These are phyloP conservation scores for Drosophila biarmipes DNA, from an alignment of 1,140 invertebrate genomes.

Conservation along the genomic window DNA sequence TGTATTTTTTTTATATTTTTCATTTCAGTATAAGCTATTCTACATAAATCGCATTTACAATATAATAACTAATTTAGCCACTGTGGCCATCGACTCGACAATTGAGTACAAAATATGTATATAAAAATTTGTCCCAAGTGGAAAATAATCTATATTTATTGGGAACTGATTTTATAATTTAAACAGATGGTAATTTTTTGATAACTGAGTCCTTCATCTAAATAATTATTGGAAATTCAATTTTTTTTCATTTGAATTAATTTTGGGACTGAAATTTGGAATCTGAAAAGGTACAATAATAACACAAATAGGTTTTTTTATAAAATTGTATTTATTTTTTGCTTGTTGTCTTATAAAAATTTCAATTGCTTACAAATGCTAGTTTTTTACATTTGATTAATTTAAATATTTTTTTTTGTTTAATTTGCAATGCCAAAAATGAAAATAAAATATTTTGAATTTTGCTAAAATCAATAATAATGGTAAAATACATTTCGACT, in stretches of 20 bases:
- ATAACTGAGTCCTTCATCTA: background rate
- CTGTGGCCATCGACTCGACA: too few species aligned
- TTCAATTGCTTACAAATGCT: slow-evolving; percentile 66
- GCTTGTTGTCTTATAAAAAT: slow-evolving; percentile 64
- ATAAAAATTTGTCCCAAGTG: too few species aligned
- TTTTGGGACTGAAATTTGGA: too few species aligned
- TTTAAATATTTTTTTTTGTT: slow-evolving; percentile 35
- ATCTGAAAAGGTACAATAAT: background rate
- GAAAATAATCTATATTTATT: too few species aligned
- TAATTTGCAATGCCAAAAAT: slow-evolving; percentile 52
- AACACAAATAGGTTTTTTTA: slow-evolving; percentile 46
- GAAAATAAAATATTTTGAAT: slow-evolving; percentile 59
- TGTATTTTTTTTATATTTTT: too few species aligned
- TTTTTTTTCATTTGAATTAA: background rate
- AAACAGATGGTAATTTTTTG: background rate
- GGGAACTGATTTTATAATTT: too few species aligned
- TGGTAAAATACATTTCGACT: slow-evolving; percentile 60
- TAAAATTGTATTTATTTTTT: slow-evolving; percentile 59
- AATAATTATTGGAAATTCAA: background rate
- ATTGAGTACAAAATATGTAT: too few species aligned
- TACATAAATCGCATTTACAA: too few species aligned
- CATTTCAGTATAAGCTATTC: too few species aligned
- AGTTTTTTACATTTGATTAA: slow-evolving; percentile 59
- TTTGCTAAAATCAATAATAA: slow-evolving; percentile 76
- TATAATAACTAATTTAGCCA: too few species aligned